Base-by-base conservation (phyloP, 2,888 invertebrate species). In the Philereme vetulata region DNA sequence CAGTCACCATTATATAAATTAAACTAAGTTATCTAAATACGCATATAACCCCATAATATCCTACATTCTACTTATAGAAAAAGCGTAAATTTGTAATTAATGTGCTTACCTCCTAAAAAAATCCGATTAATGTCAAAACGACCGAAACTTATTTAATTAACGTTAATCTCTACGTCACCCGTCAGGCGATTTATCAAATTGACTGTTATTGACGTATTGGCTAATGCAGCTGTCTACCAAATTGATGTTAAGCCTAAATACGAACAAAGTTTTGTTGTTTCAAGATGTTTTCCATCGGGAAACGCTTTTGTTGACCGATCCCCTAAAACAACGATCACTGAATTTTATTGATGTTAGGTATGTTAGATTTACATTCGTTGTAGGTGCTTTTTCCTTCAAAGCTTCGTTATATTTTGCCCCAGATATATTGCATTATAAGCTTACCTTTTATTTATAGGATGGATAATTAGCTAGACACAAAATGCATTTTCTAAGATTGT, bases 151-250 rank as follows among this genome's bases (percentile, higher is more conserved):
- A 42, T 10, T 51, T 47, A 43, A 52, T 35, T 21, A 11, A 58
- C 48, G 62, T 51, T 58, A 58, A 58, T 62, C 58, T 58, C 35
- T 34, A 34, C 45, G 51, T 55, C 58, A 62, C 55, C 51, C 42
- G 55, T 58, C 58, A 59, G 42, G 21, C 53, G 46, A 61, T 64
- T 65, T 56, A 65, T 59, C 62, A 62, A 58, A 62, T 58, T 78
- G 76, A 78, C 75, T 54, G 54, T 52, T 56, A 60, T 60, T 78
- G 77, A 78, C 76, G 75, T 72, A 60, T 67, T 70, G 68, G 74
- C 70, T 84, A 80, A 82, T 77, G 80, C 68, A 63, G 70, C 77
- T 79, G 81, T 78, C 83, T 80, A 66, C 78, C 71, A 75, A 55
- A 67, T 68, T 62, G 65, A 62, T 67, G 67, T 69, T 74, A 64